Percentiles rank a stretch among this genome's conserved stretches.
Conservation (phyloP, 1,140 invertebrate species). For the Telenomus remus region DNA sequence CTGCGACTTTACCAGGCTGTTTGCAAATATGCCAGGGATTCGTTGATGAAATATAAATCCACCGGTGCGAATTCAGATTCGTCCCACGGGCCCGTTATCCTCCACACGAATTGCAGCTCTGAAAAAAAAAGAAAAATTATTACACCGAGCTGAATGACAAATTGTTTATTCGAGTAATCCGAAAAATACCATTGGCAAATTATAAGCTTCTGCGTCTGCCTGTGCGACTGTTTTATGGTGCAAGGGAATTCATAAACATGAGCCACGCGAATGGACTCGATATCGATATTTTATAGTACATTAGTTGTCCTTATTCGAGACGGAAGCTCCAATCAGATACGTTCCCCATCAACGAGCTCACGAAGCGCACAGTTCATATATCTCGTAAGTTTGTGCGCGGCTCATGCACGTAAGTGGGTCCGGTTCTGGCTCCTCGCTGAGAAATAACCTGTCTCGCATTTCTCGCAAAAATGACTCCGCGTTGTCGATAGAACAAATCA, state of each 20-base stretch:
- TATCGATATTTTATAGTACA: constrained; percentile 53
- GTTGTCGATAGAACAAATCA: constrained; percentile 55
- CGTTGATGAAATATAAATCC: too few relatives aligned
- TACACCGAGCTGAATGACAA: too few relatives aligned
- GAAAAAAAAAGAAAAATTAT: constrained; percentile 1
- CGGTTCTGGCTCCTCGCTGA: constrained; percentile 38
- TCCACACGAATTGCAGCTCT: too few relatives aligned
- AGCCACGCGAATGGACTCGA: constrained; percentile 16
- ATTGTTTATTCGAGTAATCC: too few relatives aligned
- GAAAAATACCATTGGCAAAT: neutral
- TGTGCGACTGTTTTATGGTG: constrained; percentile 18
- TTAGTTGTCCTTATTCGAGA: constrained; percentile 54
- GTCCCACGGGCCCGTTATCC: too few relatives aligned
- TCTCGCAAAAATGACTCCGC: constrained; percentile 37
- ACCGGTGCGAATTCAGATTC: too few relatives aligned
- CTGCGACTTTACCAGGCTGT: neutral
- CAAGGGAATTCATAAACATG: constrained; percentile 38
- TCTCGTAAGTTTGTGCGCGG: constrained; percentile 32
- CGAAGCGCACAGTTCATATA: constrained; percentile 50
- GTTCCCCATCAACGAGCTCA: constrained; percentile 56
- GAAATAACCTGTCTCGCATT: constrained; percentile 57
- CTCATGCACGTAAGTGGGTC: constrained; percentile 51
- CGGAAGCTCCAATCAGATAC: constrained; percentile 55
- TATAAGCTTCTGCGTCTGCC: too few relatives aligned
- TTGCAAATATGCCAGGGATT: constrained; percentile 7